A percentile compares a stretch with the other conserved stretches of the same genome.
Conservation (phyloP, 1,140 invertebrate species). For the Polypedilum vanderplanki region DNA sequence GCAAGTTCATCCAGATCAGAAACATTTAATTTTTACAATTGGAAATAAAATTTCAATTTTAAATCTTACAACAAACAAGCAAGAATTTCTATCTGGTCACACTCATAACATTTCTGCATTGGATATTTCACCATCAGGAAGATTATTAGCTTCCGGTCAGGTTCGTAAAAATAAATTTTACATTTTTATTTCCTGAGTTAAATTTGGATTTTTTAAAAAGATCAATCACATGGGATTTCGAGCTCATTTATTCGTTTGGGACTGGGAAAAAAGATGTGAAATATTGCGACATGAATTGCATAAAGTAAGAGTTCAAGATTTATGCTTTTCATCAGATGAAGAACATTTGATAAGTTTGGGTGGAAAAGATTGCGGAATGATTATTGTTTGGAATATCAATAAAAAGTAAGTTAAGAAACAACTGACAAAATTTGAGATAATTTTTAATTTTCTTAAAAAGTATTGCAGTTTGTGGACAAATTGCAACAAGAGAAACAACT, state of each 20-base stretch:
- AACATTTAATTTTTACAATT: slow-evolving; percentile 72
- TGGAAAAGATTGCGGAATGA: slow-evolving; percentile 78
- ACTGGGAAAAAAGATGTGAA: slow-evolving; percentile 58
- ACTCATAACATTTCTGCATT: slow-evolving; percentile 76
- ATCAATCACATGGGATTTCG: slow-evolving; percentile 86
- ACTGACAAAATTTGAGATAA: too few species aligned
- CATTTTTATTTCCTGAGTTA: background rate
- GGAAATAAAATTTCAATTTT: slow-evolving; percentile 78
- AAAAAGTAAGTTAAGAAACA: slow-evolving; percentile 43
- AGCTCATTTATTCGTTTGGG: slow-evolving; percentile 80
- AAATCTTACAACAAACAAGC: slow-evolving; percentile 62
- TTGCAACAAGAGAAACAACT: slow-evolving; percentile 56
- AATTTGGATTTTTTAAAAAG: background rate
- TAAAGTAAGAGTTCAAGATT: slow-evolving; percentile 62
- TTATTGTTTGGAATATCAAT: slow-evolving; percentile 65
- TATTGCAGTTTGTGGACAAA: slow-evolving; percentile 55
- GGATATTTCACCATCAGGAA: slow-evolving; percentile 64
- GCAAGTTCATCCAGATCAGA: slow-evolving; percentile 66
- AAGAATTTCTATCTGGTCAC: slow-evolving; percentile 74
- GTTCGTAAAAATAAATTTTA: background rate
- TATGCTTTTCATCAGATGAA: slow-evolving; percentile 74
- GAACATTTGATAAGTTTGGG: slow-evolving; percentile 77
- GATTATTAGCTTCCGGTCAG: slow-evolving; percentile 79
- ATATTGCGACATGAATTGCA: slow-evolving; percentile 69
- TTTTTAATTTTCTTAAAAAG: slow-evolving; percentile 33